Percentiles rank a stretch among this genome's conserved stretches.
These are phyloP conservation scores for Pitangus sulphuratus DNA, from an alignment of 2,797 vertebrate species.

Conservation along the genomic window DNA sequence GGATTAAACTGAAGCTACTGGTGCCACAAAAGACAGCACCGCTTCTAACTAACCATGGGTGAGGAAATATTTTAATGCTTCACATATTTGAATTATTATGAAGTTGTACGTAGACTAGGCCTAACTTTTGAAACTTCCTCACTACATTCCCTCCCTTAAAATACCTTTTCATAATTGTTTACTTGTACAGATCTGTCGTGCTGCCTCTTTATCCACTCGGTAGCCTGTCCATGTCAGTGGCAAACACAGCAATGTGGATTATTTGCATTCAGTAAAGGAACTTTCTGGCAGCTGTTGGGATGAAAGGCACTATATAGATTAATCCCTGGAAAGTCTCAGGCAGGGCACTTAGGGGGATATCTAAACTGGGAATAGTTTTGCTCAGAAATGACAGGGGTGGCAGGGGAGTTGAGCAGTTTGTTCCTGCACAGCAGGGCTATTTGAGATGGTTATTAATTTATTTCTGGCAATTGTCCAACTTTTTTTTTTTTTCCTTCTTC, in stretches of 20 bases:
- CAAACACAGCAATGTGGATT: background rate
- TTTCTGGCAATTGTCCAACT: constrained; percentile 75
- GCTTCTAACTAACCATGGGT: background rate
- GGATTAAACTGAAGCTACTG: background rate
- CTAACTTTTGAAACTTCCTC: background rate
- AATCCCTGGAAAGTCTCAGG: constrained; percentile 3
- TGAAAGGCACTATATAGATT: background rate
- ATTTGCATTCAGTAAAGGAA: background rate
- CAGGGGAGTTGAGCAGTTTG: constrained; percentile 61
- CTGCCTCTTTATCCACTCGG: background rate
- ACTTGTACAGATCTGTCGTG: background rate
- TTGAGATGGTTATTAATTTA: constrained; percentile 80
- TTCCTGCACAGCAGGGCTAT: constrained; percentile 27
- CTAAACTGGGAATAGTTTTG: constrained; percentile 26
- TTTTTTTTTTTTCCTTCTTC: background rate
- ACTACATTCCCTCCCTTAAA: background rate
- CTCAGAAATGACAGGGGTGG: constrained; percentile 59
- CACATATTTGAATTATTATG: background rate
- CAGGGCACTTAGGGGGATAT: constrained; percentile 34
- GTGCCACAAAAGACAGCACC: background rate
- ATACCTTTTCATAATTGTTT: background rate
- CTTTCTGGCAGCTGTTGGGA: background rate
- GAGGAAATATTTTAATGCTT: background rate
- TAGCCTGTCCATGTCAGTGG: background rate
- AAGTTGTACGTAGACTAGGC: background rate